phyloP scores from a whole-genome alignment of 2,888 invertebrate genomes.

The Apamea monoglypha region DNA sequence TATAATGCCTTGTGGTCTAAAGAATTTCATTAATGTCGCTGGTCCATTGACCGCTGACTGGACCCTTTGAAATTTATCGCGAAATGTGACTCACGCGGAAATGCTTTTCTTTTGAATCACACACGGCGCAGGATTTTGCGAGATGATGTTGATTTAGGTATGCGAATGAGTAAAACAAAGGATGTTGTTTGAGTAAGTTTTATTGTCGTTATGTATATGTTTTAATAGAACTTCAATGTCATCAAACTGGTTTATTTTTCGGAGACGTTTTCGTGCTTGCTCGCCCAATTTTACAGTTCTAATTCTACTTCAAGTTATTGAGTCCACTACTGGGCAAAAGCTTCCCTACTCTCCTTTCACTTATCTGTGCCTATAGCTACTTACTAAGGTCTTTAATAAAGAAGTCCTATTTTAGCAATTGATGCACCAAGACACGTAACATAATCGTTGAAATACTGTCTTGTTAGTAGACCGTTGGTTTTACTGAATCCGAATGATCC shows the following conservation, averaged over 20 bases:
- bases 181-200: constrained; percentile 13
- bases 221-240: constrained; percentile 17
- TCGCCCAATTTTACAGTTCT: background rate
- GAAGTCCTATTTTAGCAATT: background rate
- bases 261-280: background rate
- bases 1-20: constrained; percentile 32
- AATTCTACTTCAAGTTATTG: background rate
- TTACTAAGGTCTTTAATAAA: background rate
- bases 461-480: constrained; percentile 53
- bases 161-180: constrained; percentile 48
- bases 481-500: constrained; percentile 60
- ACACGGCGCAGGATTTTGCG: constrained; percentile 48
- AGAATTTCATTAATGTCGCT: constrained; percentile 64
- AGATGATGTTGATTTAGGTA: constrained; percentile 49
- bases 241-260: background rate
- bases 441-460: constrained; percentile 17
- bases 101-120: constrained; percentile 84
- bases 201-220: background rate
- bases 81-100: constrained; percentile 80
- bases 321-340: background rate
- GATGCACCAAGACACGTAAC: constrained; percentile 28
- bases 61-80: constrained; percentile 76
- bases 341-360: background rate
- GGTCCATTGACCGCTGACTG: constrained; percentile 72
- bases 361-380: background rate